Evolutionary conservation across 2,888 invertebrate genomes (phyloP), one percentile per base, ranked within the genome.

Genomic region (Isoperla grammatica): DNA sequence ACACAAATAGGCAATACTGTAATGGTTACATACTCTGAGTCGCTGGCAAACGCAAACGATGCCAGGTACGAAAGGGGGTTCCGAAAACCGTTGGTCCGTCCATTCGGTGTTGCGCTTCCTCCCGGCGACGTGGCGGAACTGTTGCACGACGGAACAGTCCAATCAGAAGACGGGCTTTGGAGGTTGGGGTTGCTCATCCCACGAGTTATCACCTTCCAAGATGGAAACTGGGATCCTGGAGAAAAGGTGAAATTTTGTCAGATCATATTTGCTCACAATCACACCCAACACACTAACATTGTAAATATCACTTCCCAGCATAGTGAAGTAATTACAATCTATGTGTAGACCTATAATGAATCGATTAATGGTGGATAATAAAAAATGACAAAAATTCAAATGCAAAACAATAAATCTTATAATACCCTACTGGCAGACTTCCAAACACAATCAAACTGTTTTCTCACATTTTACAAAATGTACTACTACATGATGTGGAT

Each of bases 61-160:
- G 72, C 68, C 20, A 63, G 59, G 46, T 61, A 53, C n/a, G 63
- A 55, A 29, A 64, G 61, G 22, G 65, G 65, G 40, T 57, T 65
- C 20, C 62, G 63, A 46, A 58, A 64, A 6, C 63, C 65, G 54
- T 60, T 64, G 19, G 45, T 55, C 35, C 62, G 56, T 56, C 64
- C 63, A 57, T 63, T 66, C 22, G 63, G 63, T 9, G 65, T 61
- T 12, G 42, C 45, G 9, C 46, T 48, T 4, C 59, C 58, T 3
- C 65, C 50, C 2, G 69, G 61, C 6, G 65, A 50, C 40, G 57
- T 61, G 4, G 68, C 58, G 17, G 69, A 69, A 50, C 66, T 69
- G 48, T 67, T 70, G 62, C 62, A 69, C 49, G 71, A 69, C 20
- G 71, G 69, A 58, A 71, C 67, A 8, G 71, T 69, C 70, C 71